phyloP scores from a whole-genome alignment of 2,113 vertebrate species.

The Cacatua alba region DNA sequence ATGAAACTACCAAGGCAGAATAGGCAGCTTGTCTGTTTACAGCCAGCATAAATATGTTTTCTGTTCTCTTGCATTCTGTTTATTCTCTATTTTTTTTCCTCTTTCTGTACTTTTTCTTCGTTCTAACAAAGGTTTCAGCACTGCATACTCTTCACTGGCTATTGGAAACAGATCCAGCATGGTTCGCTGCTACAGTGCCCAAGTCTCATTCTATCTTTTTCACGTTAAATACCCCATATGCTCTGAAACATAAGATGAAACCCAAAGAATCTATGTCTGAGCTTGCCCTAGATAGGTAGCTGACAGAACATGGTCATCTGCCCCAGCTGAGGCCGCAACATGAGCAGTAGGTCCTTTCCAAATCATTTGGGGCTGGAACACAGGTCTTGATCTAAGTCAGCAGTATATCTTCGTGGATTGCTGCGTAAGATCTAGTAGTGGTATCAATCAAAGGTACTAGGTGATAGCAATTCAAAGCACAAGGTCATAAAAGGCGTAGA shows the following conservation, averaged over 20 bases:
- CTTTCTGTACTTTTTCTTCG: neutral
- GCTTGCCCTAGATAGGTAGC: neutral
- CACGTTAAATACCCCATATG: neutral
- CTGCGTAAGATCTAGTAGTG: neutral
- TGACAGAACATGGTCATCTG: neutral
- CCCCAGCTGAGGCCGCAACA: neutral
- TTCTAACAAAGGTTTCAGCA: neutral
- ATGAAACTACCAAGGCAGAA: neutral
- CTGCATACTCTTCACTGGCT: neutral
- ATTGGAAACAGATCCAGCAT: neutral
- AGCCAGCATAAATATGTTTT: neutral
- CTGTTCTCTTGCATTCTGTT: neutral
- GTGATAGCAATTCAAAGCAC: neutral
- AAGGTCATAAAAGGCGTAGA: neutral
- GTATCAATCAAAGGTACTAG: neutral
- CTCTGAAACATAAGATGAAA: neutral
- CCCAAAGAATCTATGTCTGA: neutral
- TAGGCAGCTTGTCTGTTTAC: neutral
- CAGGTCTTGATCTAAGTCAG: neutral
- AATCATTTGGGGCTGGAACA: neutral
- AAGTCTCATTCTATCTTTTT: neutral
- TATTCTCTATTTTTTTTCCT: neutral
- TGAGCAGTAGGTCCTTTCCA: neutral
- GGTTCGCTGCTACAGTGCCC: neutral
- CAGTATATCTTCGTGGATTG: neutral